Conservation (phyloP, 2,797 vertebrate genomes). For the Prunella strophiata region DNA sequence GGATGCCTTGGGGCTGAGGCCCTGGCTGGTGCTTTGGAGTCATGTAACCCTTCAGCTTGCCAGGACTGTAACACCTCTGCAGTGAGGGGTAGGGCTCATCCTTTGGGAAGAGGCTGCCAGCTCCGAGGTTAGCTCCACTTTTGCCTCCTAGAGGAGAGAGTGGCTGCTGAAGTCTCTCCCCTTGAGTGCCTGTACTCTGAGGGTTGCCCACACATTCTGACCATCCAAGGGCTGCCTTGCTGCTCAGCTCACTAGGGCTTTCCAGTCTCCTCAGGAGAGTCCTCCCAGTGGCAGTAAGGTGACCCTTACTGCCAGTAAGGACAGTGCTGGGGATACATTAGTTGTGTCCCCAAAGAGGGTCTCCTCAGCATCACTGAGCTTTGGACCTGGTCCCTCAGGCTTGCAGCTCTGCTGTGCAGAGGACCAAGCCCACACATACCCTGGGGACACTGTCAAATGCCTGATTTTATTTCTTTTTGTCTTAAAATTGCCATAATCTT, state of each 20-base stretch:
- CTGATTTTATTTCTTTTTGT: not conserved
- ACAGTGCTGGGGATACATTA: not conserved
- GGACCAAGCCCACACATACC: not conserved
- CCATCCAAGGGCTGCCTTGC: not conserved
- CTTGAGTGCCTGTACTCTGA: fast-evolving
- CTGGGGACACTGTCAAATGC: not conserved
- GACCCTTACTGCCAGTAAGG: not conserved
- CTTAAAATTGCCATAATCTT: not conserved
- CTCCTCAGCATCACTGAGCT: not conserved
- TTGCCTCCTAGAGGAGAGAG: not conserved
- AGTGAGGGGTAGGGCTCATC: not conserved
- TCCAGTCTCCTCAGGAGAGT: not conserved
- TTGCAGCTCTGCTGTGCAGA: not conserved
- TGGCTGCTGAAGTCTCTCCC: not conserved
- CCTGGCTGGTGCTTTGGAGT: not conserved
- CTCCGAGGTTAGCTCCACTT: fast-evolving
- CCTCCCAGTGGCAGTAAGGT: not conserved
- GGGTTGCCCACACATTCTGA: not conserved
- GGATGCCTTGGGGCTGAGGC: fast-evolving
- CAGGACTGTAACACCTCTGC: not conserved
- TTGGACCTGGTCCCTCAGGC: not conserved
- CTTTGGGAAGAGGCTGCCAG: not conserved
- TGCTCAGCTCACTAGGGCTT: not conserved
- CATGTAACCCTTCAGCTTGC: not conserved
- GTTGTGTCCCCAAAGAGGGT: not conserved